Conservation (phyloP, 2,113 vertebrate genomes). For the Columba livia region DNA sequence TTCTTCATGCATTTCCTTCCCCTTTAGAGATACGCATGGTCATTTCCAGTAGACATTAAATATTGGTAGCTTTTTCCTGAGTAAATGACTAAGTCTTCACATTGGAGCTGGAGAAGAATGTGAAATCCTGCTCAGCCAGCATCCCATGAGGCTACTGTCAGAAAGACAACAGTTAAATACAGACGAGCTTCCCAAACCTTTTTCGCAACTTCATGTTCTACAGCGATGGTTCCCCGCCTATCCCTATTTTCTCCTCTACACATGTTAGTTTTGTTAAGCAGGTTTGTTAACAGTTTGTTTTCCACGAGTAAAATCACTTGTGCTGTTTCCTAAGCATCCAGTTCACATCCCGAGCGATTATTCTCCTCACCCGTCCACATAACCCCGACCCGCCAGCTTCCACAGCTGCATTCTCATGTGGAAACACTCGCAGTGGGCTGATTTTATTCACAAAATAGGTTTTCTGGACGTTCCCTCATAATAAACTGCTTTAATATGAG, state of each 20-base stretch:
- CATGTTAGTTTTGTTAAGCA: neutral
- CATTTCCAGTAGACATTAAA: conserved; percentile 32
- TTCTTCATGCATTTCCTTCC: conserved; percentile 43
- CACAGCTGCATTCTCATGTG: neutral
- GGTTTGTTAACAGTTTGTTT: neutral
- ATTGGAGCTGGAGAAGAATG: neutral
- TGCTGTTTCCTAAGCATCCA: neutral
- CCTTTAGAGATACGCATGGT: neutral
- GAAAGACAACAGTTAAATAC: neutral
- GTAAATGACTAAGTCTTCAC: neutral
- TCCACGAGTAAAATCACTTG: neutral
- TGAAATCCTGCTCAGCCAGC: conserved; percentile 45
- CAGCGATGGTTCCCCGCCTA: neutral
- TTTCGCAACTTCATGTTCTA: neutral
- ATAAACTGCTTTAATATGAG: neutral
- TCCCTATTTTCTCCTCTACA: neutral
- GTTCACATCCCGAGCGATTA: neutral
- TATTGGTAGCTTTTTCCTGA: conserved; percentile 24
- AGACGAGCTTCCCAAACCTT: neutral
- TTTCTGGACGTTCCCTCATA: neutral
- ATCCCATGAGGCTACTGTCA: neutral
- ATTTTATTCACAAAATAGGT: neutral
- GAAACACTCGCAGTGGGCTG: neutral
- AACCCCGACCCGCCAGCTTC: neutral
- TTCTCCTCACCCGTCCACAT: neutral